phyloP scores from a whole-genome alignment of 2,888 invertebrate genomes.

The Zhuqinia jingwanae region DNA sequence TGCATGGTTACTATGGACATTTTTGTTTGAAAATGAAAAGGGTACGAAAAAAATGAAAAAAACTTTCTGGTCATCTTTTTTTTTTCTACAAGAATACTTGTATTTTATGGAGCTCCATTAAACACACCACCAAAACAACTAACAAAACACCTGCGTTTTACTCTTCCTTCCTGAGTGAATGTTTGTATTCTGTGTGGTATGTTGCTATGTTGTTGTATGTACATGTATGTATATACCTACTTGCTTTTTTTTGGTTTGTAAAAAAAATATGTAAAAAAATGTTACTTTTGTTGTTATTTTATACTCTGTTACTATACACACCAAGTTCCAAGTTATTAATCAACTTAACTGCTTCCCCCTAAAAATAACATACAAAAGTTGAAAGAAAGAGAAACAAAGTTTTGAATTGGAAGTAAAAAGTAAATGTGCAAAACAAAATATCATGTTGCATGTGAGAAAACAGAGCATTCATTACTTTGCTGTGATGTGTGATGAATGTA shows the following conservation, averaged over 20 bases:
- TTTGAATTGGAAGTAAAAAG: constrained; percentile 13
- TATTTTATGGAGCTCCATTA: not conserved
- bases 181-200: not conserved
- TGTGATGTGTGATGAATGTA: not conserved
- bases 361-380: constrained; percentile 56
- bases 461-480: not conserved
- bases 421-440: not conserved
- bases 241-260: constrained; percentile 12
- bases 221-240: not conserved
- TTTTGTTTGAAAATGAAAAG: no score
- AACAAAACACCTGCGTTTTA: constrained; percentile 65
- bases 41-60: no score
- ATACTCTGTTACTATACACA: not conserved
- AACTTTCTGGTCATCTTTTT: constrained; percentile 39
- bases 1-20: constrained; percentile 29
- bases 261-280: not conserved
- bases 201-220: not conserved
- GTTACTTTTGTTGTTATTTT: constrained; percentile 32
- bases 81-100: no score
- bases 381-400: constrained; percentile 29
- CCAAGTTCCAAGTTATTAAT: constrained; percentile 49
- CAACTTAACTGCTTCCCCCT: constrained; percentile 49
- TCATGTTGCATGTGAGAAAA: constrained; percentile 8
- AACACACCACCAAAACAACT: constrained; percentile 16
- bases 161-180: not conserved